These are phyloP conservation scores for Mycteria americana DNA, from an alignment of 2,797 vertebrate genomes.

Conservation along the genomic window DNA sequence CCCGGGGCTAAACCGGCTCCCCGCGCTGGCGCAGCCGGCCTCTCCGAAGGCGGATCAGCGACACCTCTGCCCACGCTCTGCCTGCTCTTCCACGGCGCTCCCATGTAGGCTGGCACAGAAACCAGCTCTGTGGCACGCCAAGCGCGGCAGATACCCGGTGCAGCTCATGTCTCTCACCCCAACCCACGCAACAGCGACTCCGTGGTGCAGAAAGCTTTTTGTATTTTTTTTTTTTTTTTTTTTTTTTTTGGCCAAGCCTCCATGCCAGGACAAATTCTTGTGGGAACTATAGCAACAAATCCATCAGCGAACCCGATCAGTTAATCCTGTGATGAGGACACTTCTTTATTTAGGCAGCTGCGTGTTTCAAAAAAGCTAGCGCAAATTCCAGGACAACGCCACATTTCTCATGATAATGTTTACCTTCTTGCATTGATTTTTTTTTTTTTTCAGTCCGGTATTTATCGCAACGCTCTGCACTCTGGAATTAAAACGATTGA, in stretches of 20 bases:
- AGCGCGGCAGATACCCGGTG: not conserved
- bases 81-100: rapidly evolving
- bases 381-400: not conserved
- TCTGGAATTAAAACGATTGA: not conserved
- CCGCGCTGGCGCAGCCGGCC: too few species aligned
- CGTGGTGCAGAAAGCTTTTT: not conserved
- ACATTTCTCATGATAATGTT: not conserved
- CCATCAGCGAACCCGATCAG: not conserved
- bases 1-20: rapidly evolving
- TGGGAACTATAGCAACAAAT: slow-evolving; percentile 5
- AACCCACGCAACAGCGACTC: not conserved
- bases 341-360: not conserved
- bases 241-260: not conserved
- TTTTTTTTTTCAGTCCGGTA: not conserved
- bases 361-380: not conserved
- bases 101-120: not conserved
- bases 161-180: not conserved
- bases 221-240: too few species aligned
- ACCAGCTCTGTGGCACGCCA: not conserved
- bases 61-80: not conserved
- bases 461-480: not conserved
- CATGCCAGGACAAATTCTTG: not conserved
- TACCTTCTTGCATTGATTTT: not conserved
- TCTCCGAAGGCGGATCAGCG: not conserved
- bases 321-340: not conserved